phyloP scores from a whole-genome alignment of 2,113 vertebrate genomes.

The Bubalus kerabau region DNA sequence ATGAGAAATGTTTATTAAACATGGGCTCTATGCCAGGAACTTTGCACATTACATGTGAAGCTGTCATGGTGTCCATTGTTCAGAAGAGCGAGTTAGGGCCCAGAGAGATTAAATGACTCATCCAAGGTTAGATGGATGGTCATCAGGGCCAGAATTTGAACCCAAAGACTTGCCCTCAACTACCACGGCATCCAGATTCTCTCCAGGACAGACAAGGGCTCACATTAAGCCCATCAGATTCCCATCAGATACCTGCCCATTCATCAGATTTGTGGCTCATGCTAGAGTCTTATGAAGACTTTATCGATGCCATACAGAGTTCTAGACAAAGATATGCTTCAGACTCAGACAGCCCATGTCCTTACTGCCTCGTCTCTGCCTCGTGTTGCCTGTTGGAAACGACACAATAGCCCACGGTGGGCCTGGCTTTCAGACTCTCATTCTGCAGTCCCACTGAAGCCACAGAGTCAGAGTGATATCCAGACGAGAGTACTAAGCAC shows the following conservation, averaged over 20 bases:
- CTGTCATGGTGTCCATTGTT: neutral
- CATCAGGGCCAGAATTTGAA: neutral
- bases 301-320: neutral
- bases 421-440: neutral
- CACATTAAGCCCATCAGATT: neutral
- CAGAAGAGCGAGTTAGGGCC: neutral
- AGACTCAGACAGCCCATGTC: neutral
- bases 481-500: neutral
- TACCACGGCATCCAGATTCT: neutral
- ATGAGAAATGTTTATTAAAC: neutral
- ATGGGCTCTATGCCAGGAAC: neutral
- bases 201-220: neutral
- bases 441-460: neutral
- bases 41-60: neutral
- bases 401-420: neutral
- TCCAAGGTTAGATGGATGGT: neutral
- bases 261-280: neutral
- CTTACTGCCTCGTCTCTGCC: neutral
- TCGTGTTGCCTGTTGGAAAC: neutral
- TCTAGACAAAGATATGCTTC: neutral
- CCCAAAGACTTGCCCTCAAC: neutral
- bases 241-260: neutral
- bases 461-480: neutral
- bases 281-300: neutral
- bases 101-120: neutral